Conservation (phyloP, 2,888 invertebrate species). For the Tiphia femorata region DNA sequence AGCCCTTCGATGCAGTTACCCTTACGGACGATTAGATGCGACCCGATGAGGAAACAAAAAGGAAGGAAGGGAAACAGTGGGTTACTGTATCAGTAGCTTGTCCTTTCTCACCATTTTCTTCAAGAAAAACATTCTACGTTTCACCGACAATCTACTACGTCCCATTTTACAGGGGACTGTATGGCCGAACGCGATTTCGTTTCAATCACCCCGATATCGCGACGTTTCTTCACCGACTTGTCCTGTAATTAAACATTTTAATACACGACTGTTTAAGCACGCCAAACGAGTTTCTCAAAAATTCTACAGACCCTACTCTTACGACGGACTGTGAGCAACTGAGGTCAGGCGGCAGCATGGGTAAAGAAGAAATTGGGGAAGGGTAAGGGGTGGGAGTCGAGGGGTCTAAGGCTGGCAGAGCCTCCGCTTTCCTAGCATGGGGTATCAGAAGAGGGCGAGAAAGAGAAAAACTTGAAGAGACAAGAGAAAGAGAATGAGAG, state of each 20-base stretch:
- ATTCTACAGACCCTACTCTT: slow-evolving; percentile 15
- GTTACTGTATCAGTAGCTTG: slow-evolving; percentile 25
- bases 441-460: background rate
- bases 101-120: slow-evolving; percentile 49
- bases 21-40: too few relatives aligned
- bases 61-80: background rate
- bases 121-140: slow-evolving; percentile 46
- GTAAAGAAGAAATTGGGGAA: slow-evolving; percentile 30
- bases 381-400: slow-evolving; percentile 24
- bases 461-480: background rate
- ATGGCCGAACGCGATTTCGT: slow-evolving; percentile 2
- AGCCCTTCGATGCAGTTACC: too few relatives aligned
- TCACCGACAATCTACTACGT: slow-evolving; percentile 44
- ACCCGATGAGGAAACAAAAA: background rate
- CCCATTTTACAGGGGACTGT: slow-evolving; percentile 43
- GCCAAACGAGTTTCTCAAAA: slow-evolving; percentile 7
- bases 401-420: slow-evolving; percentile 30
- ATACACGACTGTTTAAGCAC: background rate
- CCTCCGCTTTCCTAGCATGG: slow-evolving; percentile 7
- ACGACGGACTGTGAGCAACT: slow-evolving; percentile 49
- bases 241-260: background rate
- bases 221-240: background rate
- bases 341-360: slow-evolving; percentile 36
- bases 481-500: background rate
- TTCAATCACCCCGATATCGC: background rate